Conservation (phyloP, 1,140 invertebrate genomes). For the Araneus ventricosus region DNA sequence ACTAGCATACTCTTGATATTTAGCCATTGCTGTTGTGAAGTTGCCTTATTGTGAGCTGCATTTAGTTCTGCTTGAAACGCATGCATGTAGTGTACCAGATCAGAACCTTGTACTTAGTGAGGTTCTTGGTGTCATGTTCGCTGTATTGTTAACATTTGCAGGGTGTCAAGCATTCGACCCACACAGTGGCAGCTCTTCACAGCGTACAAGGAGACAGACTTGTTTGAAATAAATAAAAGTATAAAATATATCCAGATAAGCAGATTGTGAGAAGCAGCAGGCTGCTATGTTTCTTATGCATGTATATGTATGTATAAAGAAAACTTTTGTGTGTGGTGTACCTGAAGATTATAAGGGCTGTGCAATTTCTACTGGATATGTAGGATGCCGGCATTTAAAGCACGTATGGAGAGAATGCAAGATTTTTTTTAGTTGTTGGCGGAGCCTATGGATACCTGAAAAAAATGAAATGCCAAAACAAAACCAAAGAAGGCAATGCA, state of each 20-base stretch:
- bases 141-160: slow-evolving; percentile 62
- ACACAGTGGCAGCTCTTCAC: slow-evolving; percentile 72
- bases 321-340: slow-evolving; percentile 51
- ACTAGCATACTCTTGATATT: slow-evolving; percentile 70
- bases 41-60: slow-evolving; percentile 53
- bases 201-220: slow-evolving; percentile 75
- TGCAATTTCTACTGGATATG: slow-evolving; percentile 38
- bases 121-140: slow-evolving; percentile 45
- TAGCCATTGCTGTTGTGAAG: slow-evolving; percentile 60
- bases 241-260: slow-evolving; percentile 59
- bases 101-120: slow-evolving; percentile 46
- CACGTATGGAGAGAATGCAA: slow-evolving; percentile 34
- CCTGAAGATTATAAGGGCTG: slow-evolving; percentile 46
- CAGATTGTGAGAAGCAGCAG: slow-evolving; percentile 62
- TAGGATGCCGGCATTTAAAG: slow-evolving; percentile 65
- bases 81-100: slow-evolving; percentile 54
- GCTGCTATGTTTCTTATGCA: slow-evolving; percentile 69
- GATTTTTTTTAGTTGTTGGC: slow-evolving; percentile 44
- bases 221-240: slow-evolving; percentile 63
- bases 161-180: slow-evolving; percentile 72
- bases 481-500: slow-evolving; percentile 67
- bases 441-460: neutral
- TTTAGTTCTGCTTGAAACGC: slow-evolving; percentile 66
- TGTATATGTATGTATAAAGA: slow-evolving; percentile 61
- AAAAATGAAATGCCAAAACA: slow-evolving; percentile 62